A percentile compares a stretch with the other conserved stretches of the same genome.
Conservation (phyloP, 2,113 vertebrate species). For the Toxotes jaculatrix region DNA sequence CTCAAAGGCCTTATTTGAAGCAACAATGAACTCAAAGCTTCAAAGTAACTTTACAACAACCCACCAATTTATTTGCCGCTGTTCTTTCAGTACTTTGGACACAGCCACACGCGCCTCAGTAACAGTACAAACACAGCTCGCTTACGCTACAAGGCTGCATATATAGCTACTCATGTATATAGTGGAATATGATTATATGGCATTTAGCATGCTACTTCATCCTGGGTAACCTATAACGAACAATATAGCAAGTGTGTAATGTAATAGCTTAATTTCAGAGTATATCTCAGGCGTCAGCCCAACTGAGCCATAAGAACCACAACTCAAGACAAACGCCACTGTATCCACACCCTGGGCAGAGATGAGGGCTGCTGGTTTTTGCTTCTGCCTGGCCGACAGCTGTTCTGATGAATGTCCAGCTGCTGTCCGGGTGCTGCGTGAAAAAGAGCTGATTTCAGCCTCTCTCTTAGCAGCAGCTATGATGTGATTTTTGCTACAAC, state of each 20-base stretch:
- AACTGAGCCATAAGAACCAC: conserved; percentile 61
- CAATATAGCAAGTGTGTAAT: conserved; percentile 52
- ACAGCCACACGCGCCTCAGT: conserved; percentile 46
- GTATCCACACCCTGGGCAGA: conserved; percentile 27
- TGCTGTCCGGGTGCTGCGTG: conserved; percentile 48
- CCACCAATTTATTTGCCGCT: conserved; percentile 8
- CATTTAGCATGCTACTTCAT: conserved; percentile 51
- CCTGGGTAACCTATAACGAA: conserved; percentile 55
- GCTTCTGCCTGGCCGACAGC: conserved; percentile 7
- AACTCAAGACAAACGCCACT: conserved; percentile 28
- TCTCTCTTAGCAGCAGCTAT: conserved; percentile 19
- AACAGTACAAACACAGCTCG: neutral
- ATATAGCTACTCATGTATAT: conserved; percentile 48
- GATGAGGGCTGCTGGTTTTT: conserved; percentile 23
- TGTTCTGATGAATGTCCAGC: conserved; percentile 38
- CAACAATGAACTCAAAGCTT: neutral
- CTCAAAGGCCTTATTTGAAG: conserved; percentile 18
- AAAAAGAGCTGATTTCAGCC: conserved; percentile 15
- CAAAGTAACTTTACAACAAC: neutral
- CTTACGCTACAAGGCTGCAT: conserved; percentile 19
- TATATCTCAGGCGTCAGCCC: conserved; percentile 53
- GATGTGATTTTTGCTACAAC: neutral
- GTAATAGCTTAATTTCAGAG: conserved; percentile 48
- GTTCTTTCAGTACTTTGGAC: conserved; percentile 1
- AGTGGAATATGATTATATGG: conserved; percentile 38